Conservation (phyloP, 2,113 vertebrate genomes). For the Cephalopterus ornatus region DNA sequence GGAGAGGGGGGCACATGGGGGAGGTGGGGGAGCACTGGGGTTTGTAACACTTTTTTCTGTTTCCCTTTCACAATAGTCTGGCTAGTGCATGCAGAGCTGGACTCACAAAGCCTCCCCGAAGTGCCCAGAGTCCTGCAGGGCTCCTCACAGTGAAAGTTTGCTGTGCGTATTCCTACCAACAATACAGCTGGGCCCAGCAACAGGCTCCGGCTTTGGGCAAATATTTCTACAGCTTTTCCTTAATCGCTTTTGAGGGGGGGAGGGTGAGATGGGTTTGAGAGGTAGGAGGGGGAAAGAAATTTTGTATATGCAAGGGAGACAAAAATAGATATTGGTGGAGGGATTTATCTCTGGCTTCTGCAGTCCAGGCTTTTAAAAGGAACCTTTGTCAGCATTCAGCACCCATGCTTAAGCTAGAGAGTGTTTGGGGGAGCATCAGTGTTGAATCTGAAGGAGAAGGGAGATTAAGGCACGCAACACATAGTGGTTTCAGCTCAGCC, state of each 20-base stretch:
- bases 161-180: slow-evolving; percentile 60
- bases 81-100: slow-evolving; percentile 43
- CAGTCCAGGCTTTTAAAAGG: background rate
- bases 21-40: slow-evolving; percentile 18
- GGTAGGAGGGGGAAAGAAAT: background rate
- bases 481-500: background rate
- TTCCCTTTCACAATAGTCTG: slow-evolving; percentile 62
- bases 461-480: background rate
- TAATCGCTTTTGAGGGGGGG: slow-evolving; percentile 35
- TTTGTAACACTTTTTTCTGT: slow-evolving; percentile 59
- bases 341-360: background rate
- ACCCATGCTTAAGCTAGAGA: background rate
- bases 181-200: slow-evolving; percentile 59
- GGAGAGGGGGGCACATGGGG: background rate
- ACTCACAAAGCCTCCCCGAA: slow-evolving; percentile 64
- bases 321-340: background rate
- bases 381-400: background rate
- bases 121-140: slow-evolving; percentile 61
- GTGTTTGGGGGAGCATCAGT: background rate
- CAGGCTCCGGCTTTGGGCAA: slow-evolving; percentile 67
- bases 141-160: slow-evolving; percentile 65
- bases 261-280: background rate
- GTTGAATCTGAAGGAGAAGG: background rate
- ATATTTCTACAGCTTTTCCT: slow-evolving; percentile 71
- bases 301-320: background rate